Percentiles rank a stretch among this genome's conserved stretches.
Conservation (phyloP, 2,888 invertebrate species). For the Athalia rosae region DNA sequence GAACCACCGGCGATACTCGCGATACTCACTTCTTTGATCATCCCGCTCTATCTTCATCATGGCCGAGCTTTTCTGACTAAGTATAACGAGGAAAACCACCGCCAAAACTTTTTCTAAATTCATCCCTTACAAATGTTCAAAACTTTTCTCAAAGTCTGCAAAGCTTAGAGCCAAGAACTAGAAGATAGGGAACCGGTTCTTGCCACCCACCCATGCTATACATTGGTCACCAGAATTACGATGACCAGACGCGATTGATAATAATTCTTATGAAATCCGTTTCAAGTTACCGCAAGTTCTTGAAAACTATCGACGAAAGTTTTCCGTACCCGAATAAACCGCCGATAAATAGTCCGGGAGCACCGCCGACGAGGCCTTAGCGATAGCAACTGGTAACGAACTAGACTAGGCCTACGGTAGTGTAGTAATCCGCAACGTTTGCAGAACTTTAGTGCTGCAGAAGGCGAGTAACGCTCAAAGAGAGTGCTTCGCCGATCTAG, state of each 20-base stretch:
- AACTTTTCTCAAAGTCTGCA: background rate
- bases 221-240: background rate
- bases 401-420: constrained; percentile 14
- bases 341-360: background rate
- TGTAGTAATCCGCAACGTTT: constrained; percentile 6
- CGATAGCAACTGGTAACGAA: constrained; percentile 18
- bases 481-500: constrained; percentile 18
- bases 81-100: constrained; percentile 54
- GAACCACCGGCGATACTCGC: background rate
- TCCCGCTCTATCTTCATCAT: constrained; percentile 61
- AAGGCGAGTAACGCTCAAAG: constrained; percentile 3
- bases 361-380: constrained; percentile 17
- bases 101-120: constrained; percentile 50
- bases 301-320: background rate
- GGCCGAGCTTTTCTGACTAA: constrained; percentile 54
- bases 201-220: constrained; percentile 5
- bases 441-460: constrained; percentile 18
- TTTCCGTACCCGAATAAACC: constrained; percentile 1
- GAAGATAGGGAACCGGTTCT: background rate
- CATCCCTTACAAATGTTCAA: constrained; percentile 15
- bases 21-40: constrained; percentile 63
- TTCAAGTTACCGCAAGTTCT: background rate
- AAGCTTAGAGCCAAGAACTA: background rate
- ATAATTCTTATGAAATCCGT: background rate
- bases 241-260: background rate